Evolutionary conservation across 2,113 vertebrate genomes (phyloP), one percentile per base, ranked within the genome.

Genomic region (Macroglossus sobrinus): DNA sequence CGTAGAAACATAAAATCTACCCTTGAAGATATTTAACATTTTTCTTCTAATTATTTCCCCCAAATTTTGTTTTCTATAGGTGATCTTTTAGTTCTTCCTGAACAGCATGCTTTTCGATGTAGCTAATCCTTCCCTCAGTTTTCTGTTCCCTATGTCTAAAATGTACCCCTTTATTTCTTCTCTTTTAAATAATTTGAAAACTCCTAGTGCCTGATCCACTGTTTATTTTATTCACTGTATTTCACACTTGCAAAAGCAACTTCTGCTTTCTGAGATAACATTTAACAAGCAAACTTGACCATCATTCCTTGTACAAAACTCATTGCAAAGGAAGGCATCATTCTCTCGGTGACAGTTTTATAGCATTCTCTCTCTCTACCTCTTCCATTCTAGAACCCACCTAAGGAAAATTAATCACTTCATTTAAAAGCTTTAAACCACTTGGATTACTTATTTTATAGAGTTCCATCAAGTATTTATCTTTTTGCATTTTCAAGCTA

Each of bases 361-460:
- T 19, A 87, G 13, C n/a, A 79, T 91, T 84, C 64, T 72, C 79
- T 74, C 55, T 84, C 33, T 47, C 43, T 22, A 84, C 45, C 45
- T 86, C 61, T 88, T 89, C 45, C 4, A 91, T 53, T 6, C 63
- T 64, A 95, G 55, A 82, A 28, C 19, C 40, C 43, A 84, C n/a
- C n/a, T 43, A 93, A 59, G 47, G 18, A 71, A 96, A 91, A 75
- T 9, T 38, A 40, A 21, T 64, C 35, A 35, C 35, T 78, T 92
- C 43, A 57, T 92, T 96, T 92, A 78, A 88, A 94, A 81, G 13
- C 22, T 94, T 95, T 90, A 86, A 94, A 59, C n/a, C 59, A 86
- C 35, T 69, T 4, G 61, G 40, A 72, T 15, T 92, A 53, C 72
- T 92, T 85, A 69, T 86, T 78, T 91, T 93, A 33, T 50, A 91